Evolutionary conservation across 2,888 invertebrate genomes (phyloP).

Genomic region (Calephelis perditalis): DNA sequence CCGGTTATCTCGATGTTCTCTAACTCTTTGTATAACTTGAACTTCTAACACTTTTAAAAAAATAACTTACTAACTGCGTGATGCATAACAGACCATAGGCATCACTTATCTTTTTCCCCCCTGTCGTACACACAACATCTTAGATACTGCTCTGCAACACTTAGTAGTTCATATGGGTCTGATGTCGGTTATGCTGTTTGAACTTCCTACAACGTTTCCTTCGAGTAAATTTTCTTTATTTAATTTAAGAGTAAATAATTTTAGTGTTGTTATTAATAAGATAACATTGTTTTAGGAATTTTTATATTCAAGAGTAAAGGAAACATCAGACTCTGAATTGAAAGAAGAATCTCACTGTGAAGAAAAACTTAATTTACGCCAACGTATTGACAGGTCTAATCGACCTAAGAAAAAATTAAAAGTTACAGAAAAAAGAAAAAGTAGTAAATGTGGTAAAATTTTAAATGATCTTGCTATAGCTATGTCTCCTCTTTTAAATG

Average conservation of each 20-base stretch:
- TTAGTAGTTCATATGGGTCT: too few relatives aligned
- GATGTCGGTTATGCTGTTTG: too few relatives aligned
- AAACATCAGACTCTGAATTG: constrained; percentile 30
- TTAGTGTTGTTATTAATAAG: too few relatives aligned
- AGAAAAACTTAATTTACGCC: constrained; percentile 43
- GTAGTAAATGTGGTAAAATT: constrained; percentile 45
- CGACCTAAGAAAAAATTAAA: constrained; percentile 43
- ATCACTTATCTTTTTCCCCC: too few relatives aligned
- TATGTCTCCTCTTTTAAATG: constrained; percentile 44
- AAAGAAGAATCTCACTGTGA: constrained; percentile 47
- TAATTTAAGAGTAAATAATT: background rate
- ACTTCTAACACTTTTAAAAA: too few relatives aligned
- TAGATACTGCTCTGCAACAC: too few relatives aligned
- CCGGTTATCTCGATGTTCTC: too few relatives aligned
- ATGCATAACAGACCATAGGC: too few relatives aligned
- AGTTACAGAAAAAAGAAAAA: constrained; percentile 31
- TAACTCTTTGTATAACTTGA: too few relatives aligned
- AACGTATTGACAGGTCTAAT: constrained; percentile 49
- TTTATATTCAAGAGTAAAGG: background rate
- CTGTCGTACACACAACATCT: too few relatives aligned
- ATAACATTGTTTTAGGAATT: background rate
- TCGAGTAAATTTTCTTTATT: background rate
- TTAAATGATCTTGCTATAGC: constrained; percentile 52
- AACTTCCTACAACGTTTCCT: too few relatives aligned
- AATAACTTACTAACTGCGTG: too few relatives aligned